Evolutionary conservation across 2,113 vertebrate genomes (phyloP), one percentile per base, ranked within the genome.

Genomic region (Micronisus gabar): DNA sequence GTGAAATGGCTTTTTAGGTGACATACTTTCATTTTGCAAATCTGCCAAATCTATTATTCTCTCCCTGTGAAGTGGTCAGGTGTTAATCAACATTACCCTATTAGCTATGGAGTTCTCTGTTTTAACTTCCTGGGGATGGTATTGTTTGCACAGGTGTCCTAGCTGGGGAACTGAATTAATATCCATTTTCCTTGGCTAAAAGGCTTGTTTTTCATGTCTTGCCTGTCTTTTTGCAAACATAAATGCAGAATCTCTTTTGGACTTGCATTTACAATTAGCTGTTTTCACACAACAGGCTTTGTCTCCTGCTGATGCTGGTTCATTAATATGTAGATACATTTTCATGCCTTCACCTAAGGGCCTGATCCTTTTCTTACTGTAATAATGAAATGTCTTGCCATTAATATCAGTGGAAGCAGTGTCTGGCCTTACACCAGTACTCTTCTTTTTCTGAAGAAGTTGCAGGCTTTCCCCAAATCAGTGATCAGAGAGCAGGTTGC

Each of bases 121-220:
- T 94, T 84, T 81, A 78, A 71, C 43, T 87, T 55, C 75, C 75
- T 70, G 40, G 47, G 62, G 90, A 68, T 85, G 59, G 11, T 63
- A 71, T 74, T 94, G 67, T 97, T 96, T 97, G 74, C 65, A 82
- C 87, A 97, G 94, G 93, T 96, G 89, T 14, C 36, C 40, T 66
- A 86, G 66, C 81, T 76, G 53, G 52, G 62, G 19, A 91, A 58
- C 52, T 71, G 85, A 87, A 95, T 91, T 92, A 92, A 96, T 95
- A 95, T 63, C 82, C 26, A 38, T 94, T 95, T 95, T 95, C 32
- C 45, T 88, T 95, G 89, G 73, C 91, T 89, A 36, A 95, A 89
- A 91, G 40, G 19, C 29, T 94, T 93, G 66, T 67, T 95, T 94
- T 93, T 83, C 66, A 52, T 63, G 47, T 89, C 56, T 84, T 93